phyloP scores from a whole-genome alignment of 2,113 vertebrate genomes.

The Lanius ludovicianus region DNA sequence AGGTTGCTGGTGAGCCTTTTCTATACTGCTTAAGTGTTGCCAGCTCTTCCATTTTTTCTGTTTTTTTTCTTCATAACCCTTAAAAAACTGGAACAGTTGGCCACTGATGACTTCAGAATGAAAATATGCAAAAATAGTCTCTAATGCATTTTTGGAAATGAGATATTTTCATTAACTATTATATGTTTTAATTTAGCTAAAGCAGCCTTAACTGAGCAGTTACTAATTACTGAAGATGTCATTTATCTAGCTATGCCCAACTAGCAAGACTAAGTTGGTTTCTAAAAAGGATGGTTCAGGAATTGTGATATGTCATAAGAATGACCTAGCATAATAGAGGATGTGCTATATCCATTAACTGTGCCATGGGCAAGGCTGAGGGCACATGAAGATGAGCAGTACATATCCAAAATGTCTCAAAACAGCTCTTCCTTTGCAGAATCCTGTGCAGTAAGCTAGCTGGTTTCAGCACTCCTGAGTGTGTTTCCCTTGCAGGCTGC shows the following conservation, averaged over 20 bases:
- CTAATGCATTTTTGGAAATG: neutral
- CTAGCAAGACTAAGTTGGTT: neutral
- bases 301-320: accelerated
- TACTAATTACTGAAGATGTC: neutral
- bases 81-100: neutral
- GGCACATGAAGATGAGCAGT: neutral
- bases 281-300: neutral
- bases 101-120: neutral
- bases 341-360: neutral
- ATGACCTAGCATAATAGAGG: neutral
- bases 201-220: neutral
- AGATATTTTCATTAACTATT: neutral
- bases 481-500: neutral
- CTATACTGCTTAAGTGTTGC: neutral
- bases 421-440: neutral
- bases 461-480: neutral
- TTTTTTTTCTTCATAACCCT: neutral
- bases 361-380: neutral
- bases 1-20: neutral
- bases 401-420: neutral
- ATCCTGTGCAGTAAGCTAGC: neutral
- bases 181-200: neutral
- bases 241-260: neutral
- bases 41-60: neutral
- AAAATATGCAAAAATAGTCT: neutral